A percentile compares a stretch with the other conserved stretches of the same genome.
Conservation (phyloP, 1,140 invertebrate species). For the Phortica variegata region DNA sequence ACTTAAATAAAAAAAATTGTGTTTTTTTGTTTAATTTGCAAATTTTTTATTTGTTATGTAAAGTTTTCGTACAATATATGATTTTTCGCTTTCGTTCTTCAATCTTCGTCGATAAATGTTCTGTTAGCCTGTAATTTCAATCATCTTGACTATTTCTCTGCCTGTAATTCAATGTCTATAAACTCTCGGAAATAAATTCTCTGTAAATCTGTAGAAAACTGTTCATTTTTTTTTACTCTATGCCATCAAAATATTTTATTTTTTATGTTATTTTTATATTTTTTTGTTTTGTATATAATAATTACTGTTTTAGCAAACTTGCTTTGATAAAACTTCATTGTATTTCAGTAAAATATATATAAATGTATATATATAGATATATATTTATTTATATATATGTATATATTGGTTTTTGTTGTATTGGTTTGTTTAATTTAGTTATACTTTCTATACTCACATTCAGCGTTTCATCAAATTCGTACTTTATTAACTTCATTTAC, state of each 20-base stretch:
- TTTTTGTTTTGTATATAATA: slow-evolving; percentile 5
- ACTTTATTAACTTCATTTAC: slow-evolving; percentile 46
- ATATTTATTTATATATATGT: slow-evolving; percentile 23
- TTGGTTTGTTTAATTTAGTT: slow-evolving; percentile 14
- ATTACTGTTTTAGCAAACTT: not conserved
- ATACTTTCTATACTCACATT: slow-evolving; percentile 50
- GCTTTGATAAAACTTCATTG: not conserved
- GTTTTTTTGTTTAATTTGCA: no score
- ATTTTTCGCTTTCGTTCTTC: no score
- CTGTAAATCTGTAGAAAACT: slow-evolving; percentile 38
- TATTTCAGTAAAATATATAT: slow-evolving; percentile 21
- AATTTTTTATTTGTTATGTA: no score
- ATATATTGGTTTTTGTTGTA: slow-evolving; percentile 11
- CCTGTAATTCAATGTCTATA: no score
- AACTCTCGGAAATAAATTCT: no score
- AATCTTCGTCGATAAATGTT: no score
- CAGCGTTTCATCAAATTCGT: slow-evolving; percentile 53
- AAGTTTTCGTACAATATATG: no score
- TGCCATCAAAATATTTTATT: not conserved
- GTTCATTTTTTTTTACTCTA: slow-evolving; percentile 17
- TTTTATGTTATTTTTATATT: slow-evolving; percentile 7
- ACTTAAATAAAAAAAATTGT: no score
- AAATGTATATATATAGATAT: slow-evolving; percentile 37
- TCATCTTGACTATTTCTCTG: no score
- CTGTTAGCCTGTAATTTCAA: no score